phyloP scores from a whole-genome alignment of 2,888 invertebrate genomes.

The Caenorhabditis angaria region DNA sequence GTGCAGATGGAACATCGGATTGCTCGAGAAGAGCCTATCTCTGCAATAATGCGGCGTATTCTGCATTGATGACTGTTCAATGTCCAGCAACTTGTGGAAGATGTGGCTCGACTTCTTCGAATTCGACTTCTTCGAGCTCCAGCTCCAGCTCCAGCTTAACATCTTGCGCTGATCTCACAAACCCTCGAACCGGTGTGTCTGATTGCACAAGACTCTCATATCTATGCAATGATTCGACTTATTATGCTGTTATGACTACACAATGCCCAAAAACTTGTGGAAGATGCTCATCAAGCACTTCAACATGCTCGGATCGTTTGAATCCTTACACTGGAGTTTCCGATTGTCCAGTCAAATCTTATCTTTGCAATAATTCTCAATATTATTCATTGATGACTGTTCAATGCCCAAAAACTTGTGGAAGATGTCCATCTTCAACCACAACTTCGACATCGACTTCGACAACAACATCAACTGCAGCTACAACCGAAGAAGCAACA shows the following conservation, averaged over 20 bases:
- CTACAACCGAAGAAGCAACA: too few relatives aligned
- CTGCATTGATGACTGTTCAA: constrained; percentile 38
- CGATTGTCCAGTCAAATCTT: neutral
- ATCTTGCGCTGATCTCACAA: constrained; percentile 36
- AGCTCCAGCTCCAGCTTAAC: constrained; percentile 7
- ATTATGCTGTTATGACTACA: constrained; percentile 42
- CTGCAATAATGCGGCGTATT: constrained; percentile 39
- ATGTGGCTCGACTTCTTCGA: neutral
- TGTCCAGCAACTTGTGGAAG: constrained; percentile 43
- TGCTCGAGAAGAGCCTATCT: constrained; percentile 34
- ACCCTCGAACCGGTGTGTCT: constrained; percentile 43
- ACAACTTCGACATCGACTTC: neutral
- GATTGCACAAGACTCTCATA: constrained; percentile 36
- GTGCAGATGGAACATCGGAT: constrained; percentile 15
- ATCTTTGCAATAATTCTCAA: neutral
- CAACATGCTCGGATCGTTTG: constrained; percentile 18
- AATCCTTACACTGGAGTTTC: constrained; percentile 17
- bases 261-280: constrained; percentile 48
- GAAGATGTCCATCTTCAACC: constrained; percentile 5
- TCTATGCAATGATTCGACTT: constrained; percentile 41
- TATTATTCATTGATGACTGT: too few relatives aligned
- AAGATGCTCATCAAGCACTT: constrained; percentile 15
- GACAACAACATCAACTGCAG: too few relatives aligned
- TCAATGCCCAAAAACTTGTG: neutral
- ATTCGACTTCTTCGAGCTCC: neutral